Evolutionary conservation across 2,113 vertebrate genomes (phyloP), one percentile per base, ranked within the genome.

Genomic region (Odontesthes bonariensis): DNA sequence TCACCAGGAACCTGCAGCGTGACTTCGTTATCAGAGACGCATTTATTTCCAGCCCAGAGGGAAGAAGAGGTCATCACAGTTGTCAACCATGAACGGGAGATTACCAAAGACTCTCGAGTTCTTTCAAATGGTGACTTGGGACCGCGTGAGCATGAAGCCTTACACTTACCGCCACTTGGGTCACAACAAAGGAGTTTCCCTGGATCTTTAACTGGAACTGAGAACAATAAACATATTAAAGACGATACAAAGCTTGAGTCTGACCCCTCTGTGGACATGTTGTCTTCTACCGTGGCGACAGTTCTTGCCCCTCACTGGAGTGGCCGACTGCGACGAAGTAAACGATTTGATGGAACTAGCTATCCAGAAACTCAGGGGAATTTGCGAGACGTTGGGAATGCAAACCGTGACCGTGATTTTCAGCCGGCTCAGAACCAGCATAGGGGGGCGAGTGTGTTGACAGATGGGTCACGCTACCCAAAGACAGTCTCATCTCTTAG

Each of bases 281-380:
- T 94, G 60, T 92, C 94, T 6, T 93, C 94, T 51, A 77, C 91
- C 11, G 53, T 95, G 79, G 90, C 91, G 6, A 89, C 92, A 1
- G 93, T 93, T 81, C 89, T 95, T 31, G 91, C 89, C 23, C 89
- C 94, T 17, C 88, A 90, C 53, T 93, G 92, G 92, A 92, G 61
- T 54, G 71, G 82, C 4, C 81, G 87, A 32, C 40, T 80, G 19
- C 80, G 89, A 32, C 86, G 86, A 56, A 75, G 58, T 47, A 94
- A 92, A 86, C 88, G 73, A 77, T 67, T 75, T 33, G 79, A 82
- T 16, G 76, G 67, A 54, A 65, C 42, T 0, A 70, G 59, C n/a
- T 72, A 38, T 33, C 68, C 57, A 9, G 91, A 90, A 19, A 42
- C 35, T 46, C 79, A 69, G 22, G 79, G 61, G 42, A 83, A 56